Evolutionary conservation across 2,797 vertebrate species (phyloP).

Genomic region (Propithecus deckenii): DNA sequence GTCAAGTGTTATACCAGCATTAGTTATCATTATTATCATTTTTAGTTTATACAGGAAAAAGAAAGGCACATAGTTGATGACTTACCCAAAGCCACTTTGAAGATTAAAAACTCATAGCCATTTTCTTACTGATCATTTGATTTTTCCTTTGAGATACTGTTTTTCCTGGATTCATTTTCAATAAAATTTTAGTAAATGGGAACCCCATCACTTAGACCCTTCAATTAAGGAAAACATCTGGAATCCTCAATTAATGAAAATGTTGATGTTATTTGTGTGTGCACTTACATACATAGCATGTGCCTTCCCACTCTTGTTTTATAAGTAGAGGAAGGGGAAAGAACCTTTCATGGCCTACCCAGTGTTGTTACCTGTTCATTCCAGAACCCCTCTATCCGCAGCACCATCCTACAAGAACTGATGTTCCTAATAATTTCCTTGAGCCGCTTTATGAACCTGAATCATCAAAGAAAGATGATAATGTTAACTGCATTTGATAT

Average conservation of each 20-base stretch:
- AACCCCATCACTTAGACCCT: neutral
- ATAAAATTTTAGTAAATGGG: neutral
- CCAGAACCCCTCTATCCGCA: neutral
- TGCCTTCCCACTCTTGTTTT: neutral
- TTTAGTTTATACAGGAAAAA: neutral
- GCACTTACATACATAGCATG: neutral
- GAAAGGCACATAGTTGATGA: neutral
- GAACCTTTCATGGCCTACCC: neutral
- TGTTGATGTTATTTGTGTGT: neutral
- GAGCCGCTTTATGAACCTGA: neutral
- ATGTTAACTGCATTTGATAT: neutral
- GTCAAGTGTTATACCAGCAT: neutral
- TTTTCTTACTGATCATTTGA: neutral
- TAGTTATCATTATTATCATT: neutral
- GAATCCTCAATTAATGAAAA: neutral
- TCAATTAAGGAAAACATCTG: neutral
- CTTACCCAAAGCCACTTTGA: neutral
- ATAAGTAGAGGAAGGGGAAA: neutral
- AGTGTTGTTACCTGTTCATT: neutral
- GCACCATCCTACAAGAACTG: neutral
- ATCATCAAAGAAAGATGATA: neutral
- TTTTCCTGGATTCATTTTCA: neutral
- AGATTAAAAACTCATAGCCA: neutral
- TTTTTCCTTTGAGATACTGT: neutral
- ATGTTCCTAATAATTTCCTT: neutral